A percentile compares a stretch with the other conserved stretches of the same genome.
Conservation (phyloP, 2,888 invertebrate genomes). For the Pteria penguin region DNA sequence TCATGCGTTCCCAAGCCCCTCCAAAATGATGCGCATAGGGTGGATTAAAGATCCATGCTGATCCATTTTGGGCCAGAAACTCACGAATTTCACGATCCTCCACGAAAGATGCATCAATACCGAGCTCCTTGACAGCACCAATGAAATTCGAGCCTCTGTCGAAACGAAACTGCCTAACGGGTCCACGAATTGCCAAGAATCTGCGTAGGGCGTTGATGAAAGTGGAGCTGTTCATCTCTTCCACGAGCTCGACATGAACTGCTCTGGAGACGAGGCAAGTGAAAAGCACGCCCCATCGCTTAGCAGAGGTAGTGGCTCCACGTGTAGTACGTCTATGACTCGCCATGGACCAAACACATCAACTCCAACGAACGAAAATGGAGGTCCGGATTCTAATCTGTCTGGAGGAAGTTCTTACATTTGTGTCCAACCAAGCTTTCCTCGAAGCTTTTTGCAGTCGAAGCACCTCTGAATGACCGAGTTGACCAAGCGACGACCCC, state of each 20-base stretch:
- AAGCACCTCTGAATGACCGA: conserved; percentile 39
- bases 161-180: conserved; percentile 14
- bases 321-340: conserved; percentile 33
- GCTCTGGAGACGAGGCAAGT: conserved; percentile 45
- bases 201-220: conserved; percentile 45
- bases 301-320: conserved; percentile 18
- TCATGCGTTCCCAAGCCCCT: conserved; percentile 46
- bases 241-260: conserved; percentile 47
- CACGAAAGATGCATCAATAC: conserved; percentile 8
- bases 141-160: conserved; percentile 42
- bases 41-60: conserved; percentile 44
- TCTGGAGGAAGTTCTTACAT: conserved; percentile 44
- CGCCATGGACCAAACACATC: conserved; percentile 49
- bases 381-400: conserved; percentile 34
- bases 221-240: conserved; percentile 35
- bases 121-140: conserved; percentile 26
- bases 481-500: conserved; percentile 29
- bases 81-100: conserved; percentile 21
- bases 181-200: conserved; percentile 38
- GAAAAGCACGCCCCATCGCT: conserved; percentile 51
- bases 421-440: conserved; percentile 10
- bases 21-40: conserved; percentile 44
- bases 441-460: conserved; percentile 22
- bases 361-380: conserved; percentile 49
- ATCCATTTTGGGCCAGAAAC: conserved; percentile 10